Percentiles rank a stretch among this genome's conserved stretches.
phyloP scores from a whole-genome alignment of 2,888 invertebrate species.

The Plagodis pulveraria region DNA sequence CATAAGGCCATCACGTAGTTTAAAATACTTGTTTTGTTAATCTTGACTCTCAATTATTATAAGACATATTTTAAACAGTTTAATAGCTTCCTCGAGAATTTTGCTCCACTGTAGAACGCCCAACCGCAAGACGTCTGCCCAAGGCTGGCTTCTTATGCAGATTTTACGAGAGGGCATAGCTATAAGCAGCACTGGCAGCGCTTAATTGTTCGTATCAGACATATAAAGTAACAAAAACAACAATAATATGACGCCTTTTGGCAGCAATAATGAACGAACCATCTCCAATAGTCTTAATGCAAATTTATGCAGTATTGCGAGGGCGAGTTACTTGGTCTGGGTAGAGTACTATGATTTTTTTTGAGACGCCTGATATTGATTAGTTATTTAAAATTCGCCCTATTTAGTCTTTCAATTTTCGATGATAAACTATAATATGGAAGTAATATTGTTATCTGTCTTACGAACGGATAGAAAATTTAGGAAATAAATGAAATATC shows the following conservation, averaged over 20 bases:
- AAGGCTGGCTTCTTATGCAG: conserved; percentile 72
- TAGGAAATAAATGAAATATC: too few relatives aligned
- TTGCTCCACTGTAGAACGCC: conserved; percentile 45
- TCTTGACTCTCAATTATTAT: not conserved
- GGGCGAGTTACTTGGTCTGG: too few relatives aligned
- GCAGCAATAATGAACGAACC: conserved; percentile 40
- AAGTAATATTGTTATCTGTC: too few relatives aligned
- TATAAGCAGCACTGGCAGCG: conserved; percentile 61
- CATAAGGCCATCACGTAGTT: too few relatives aligned
- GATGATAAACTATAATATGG: too few relatives aligned
- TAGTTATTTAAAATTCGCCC: too few relatives aligned
- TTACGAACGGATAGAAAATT: too few relatives aligned
- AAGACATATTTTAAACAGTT: not conserved
- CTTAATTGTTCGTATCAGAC: conserved; percentile 72
- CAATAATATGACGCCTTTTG: conserved; percentile 46
- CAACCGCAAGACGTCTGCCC: conserved; percentile 54
- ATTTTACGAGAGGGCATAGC: conserved; percentile 71
- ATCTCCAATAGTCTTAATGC: not conserved
- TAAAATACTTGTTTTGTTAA: too few relatives aligned
- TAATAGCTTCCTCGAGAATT: not conserved
- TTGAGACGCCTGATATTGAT: too few relatives aligned
- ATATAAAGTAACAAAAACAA: conserved; percentile 55
- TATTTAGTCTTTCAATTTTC: too few relatives aligned
- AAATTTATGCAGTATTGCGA: too few relatives aligned
- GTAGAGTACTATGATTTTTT: too few relatives aligned